Evolutionary conservation across 2,888 invertebrate genomes (phyloP), one percentile per base, ranked within the genome.

Genomic region (Argyresthia goedartella): DNA sequence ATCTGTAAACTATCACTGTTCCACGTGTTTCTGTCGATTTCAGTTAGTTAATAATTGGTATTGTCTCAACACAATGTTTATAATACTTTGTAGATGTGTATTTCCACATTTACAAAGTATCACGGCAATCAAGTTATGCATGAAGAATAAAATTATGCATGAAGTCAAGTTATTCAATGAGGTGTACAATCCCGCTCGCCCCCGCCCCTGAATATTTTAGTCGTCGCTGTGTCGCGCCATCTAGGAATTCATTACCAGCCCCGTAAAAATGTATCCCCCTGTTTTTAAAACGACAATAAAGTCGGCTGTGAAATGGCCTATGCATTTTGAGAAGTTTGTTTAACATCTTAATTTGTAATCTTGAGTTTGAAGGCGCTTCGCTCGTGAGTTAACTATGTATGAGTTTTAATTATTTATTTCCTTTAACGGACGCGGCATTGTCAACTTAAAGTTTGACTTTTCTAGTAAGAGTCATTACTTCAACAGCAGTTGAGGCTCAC

Each of bases 211-310:
- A 49, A 49, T 49, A 49, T 49, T 49, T 49, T 41, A 49, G 1
- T 8, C 41, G 11, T 11, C 25, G 8, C 49, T n/a, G 74, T 76
- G 82, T 65, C 57, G 67, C 66, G 67, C 63, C 63, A 55, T 57
- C 51, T 59, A 61, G 64, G 67, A 69, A 71, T 85, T 85, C 84
- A 84, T 82, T 84, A 82, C 74, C 60, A 57, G 59, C 59, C 65
- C 65, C 69, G 69, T 76, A 81, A 81, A 81, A 81, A 80, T 60
- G 62, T 68, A 63, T 60, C 57, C 69, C 79, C 73, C 74, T 74
- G 74, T 78, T 82, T 82, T 82, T 84, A 81, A 80, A 82, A 82
- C 80, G 79, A 81, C 82, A 79, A 81, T 85, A 84, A 84, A 82
- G 73, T 76, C 43, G 8, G 8, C 4, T 1, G n/a, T 4, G 4